A percentile compares a stretch with the other conserved stretches of the same genome.
Conservation (phyloP, 2,797 vertebrate genomes). For the Urophycis tenuis region DNA sequence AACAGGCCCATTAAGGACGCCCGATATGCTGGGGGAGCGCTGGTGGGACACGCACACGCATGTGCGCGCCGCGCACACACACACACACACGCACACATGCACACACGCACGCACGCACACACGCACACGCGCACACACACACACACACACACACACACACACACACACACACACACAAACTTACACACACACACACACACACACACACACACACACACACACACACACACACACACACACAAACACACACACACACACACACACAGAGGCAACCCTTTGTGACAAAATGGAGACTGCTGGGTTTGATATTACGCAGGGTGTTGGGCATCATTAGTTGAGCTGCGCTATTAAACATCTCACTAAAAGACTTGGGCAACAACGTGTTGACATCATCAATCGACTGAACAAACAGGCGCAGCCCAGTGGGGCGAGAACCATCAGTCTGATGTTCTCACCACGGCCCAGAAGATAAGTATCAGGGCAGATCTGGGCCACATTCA, state of each 20-base stretch:
- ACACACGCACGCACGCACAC: no score
- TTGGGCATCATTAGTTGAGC: conserved; percentile 53
- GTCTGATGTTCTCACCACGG: background rate
- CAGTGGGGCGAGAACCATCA: conserved; percentile 10
- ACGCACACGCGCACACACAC: no score
- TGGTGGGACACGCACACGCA: background rate
- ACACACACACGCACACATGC: no score
- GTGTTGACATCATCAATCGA: conserved; percentile 49
- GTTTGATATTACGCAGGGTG: conserved; percentile 35
- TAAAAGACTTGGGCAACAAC: conserved; percentile 46
- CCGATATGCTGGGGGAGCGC: background rate
- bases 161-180: conserved; percentile 4
- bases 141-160: no score
- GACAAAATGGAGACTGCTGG: conserved; percentile 22
- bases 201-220: conserved; percentile 9
- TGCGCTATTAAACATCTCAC: conserved; percentile 56
- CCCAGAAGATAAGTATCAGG: background rate
- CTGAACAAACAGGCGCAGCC: conserved; percentile 26
- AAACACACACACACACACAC: conserved; percentile 1
- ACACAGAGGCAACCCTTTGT: background rate
- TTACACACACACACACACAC: no score
- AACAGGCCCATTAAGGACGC: conserved; percentile 24
- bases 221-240: background rate
- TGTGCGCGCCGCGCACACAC: no score
- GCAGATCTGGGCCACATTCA: background rate